Evolutionary conservation across 2,888 invertebrate species (phyloP), one percentile per base, ranked within the genome.

Genomic region (Lottia scabra): DNA sequence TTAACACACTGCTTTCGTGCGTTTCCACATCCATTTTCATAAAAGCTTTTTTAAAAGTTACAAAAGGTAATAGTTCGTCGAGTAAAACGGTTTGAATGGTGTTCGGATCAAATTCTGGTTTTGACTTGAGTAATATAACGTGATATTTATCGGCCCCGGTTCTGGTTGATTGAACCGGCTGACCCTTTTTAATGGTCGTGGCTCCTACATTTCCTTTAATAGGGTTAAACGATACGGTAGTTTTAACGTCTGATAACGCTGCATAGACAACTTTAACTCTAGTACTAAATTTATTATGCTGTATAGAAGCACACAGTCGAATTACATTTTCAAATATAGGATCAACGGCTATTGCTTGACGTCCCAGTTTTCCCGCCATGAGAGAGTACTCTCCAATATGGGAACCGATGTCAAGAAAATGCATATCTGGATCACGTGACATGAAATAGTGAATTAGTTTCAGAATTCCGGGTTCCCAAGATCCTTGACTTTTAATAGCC

Each of bases 21-120:
- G 56, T 23, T 56, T 56, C 56, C n/a, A 56, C 56, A 23, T 56
- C 56, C 8, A 56, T 56, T 56, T 56, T 56, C 56, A 56, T 56
- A 19, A 56, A 56, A 56, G 56, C 56, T 13, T 56, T 56, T 56
- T 56, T 56, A 13, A 56, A 56, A 23, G 56, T 10, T 23, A 56
- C 23, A 23, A 56, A 56, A 12, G 56, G 56, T 56, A 56, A 56
- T 3, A 56, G 23, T 12, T 56, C 56, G 23, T 56, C 56, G 10
- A 56, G 23, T 23, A 56, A 56, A 23, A 56, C 56, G 19, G 56
- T 56, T 23, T 56, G 19, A 56, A 56, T 56, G 1, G 23, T 56
- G 23, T 56, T 56, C 23, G 8, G 8, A 56, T 56, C 23, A 23
- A 56, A 56, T 23, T 19, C 19, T 23, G 56, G 12, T 8, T 10